Base-by-base conservation (phyloP, 2,797 vertebrate species). In the Lerista edwardsae region DNA sequence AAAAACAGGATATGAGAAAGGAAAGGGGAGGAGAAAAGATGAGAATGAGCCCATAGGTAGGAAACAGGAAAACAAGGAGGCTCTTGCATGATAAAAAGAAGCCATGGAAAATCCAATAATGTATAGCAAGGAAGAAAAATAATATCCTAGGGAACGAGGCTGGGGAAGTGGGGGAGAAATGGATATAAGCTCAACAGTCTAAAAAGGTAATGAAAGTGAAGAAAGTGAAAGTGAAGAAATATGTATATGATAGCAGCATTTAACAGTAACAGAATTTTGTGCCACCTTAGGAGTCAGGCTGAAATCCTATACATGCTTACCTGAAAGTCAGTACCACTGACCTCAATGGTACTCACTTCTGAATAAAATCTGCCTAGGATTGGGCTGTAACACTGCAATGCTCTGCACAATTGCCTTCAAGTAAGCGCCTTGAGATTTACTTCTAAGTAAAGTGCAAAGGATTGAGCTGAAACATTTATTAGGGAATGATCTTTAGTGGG, bases 1-100 rank as follows among this genome's bases (percentile, higher is more conserved):
- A 85, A 80, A 75, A 75, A 85, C 78, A 75, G 62, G 79, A 76
- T 36, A 44, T 27, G 14, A 39, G 17, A n/a, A 9, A 15, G 31
- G 68, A 39, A 69, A 69, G 27, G 11, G 34, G 47, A 34, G 25
- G 21, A 85, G 15, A 62, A 12, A 57, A 57, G 57, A 59, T 51
- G 57, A 59, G 57, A 59, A 25, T 25, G 2, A 55, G 39, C 25
- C 36, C 55, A 69, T 39, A 86, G 55, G 74, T 51, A 81, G 59
- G 69, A 65, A 55, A 75, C 72, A 47, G 65, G 64, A 62, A 80
- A 86, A 76, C 72, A 74, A 34, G 34, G 29, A 69, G n/a, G 61
- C 29, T 29, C 62, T 75, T 36, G 41, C 62, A 68, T 57, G 77
- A 44, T 41, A 31, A 62, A 75, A 3, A 67, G 47, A 51, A 62